Percentiles rank a stretch among this genome's conserved stretches.
phyloP scores from a whole-genome alignment of 2,113 vertebrate species.

The Tympanuchus pallidicinctus region DNA sequence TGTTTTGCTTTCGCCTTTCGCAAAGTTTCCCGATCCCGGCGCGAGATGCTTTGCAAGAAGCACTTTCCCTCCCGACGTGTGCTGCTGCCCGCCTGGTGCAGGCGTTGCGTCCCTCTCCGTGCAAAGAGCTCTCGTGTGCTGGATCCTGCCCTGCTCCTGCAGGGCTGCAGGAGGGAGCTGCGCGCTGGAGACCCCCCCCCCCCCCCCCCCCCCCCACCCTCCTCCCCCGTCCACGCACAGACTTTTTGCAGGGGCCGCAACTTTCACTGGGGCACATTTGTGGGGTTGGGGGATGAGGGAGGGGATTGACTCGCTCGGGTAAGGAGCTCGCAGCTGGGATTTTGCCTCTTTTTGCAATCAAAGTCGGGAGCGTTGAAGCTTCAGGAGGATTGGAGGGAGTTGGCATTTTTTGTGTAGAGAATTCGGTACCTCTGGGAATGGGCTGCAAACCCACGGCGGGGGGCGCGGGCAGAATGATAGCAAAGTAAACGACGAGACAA shows the following conservation, averaged over 20 bases:
- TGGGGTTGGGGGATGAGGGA: neutral
- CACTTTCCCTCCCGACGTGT: slow-evolving; percentile 53
- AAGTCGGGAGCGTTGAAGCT: slow-evolving; percentile 60
- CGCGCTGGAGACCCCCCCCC: no score
- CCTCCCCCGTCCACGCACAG: no score
- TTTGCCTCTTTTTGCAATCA: slow-evolving; percentile 6
- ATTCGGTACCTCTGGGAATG: slow-evolving; percentile 39
- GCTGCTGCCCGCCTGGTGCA: slow-evolving; percentile 52
- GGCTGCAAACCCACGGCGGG: neutral
- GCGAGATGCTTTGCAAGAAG: slow-evolving; percentile 70
- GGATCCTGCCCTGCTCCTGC: slow-evolving; percentile 68
- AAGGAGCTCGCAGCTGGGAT: slow-evolving; percentile 57
- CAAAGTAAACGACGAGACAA: slow-evolving; percentile 22
- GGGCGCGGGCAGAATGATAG: neutral
- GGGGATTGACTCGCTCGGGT: slow-evolving; percentile 20
- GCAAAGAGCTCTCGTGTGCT: slow-evolving; percentile 68
- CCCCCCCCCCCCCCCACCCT: no score
- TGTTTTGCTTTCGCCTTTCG: slow-evolving; percentile 70
- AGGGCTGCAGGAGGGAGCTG: neutral
- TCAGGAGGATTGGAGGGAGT: slow-evolving; percentile 14
- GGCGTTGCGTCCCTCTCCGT: slow-evolving; percentile 23
- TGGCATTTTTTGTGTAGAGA: slow-evolving; percentile 22
- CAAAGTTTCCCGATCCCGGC: slow-evolving; percentile 81
- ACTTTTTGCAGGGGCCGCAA: no score
- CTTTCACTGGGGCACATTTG: neutral